A percentile compares a stretch with the other conserved stretches of the same genome.
phyloP scores from a whole-genome alignment of 2,888 invertebrate genomes.

The Dorcus hopei region DNA sequence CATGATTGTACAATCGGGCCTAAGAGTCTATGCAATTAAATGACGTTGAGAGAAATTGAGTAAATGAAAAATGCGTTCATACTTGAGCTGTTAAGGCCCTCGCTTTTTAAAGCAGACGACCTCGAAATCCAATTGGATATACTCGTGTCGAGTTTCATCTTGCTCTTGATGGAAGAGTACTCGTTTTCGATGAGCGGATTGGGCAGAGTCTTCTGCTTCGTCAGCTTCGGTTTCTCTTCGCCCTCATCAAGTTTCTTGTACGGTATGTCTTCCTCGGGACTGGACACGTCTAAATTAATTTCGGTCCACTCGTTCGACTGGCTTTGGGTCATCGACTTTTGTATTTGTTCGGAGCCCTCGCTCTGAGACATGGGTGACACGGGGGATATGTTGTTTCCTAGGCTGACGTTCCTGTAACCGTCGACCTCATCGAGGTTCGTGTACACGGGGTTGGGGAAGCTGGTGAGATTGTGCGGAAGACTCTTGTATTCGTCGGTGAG shows the following conservation, averaged over 20 bases:
- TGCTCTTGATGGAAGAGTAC: slow-evolving; percentile 31
- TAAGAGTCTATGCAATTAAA: no score
- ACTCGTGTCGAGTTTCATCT: slow-evolving; percentile 51
- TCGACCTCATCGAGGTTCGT: slow-evolving; percentile 35
- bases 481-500: slow-evolving; percentile 40
- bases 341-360: slow-evolving; percentile 29
- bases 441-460: slow-evolving; percentile 28
- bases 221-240: slow-evolving; percentile 44
- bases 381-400: slow-evolving; percentile 33
- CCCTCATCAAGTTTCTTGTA: slow-evolving; percentile 46
- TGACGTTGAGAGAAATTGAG: background rate
- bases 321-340: slow-evolving; percentile 35
- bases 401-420: slow-evolving; percentile 34
- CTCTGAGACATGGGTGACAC: slow-evolving; percentile 36
- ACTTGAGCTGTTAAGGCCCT: slow-evolving; percentile 23
- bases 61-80: background rate
- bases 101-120: slow-evolving; percentile 50
- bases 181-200: slow-evolving; percentile 46
- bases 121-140: slow-evolving; percentile 57
- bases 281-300: slow-evolving; percentile 67
- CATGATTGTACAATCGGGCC: no score
- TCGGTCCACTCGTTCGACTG: slow-evolving; percentile 68
- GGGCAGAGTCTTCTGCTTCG: slow-evolving; percentile 53
- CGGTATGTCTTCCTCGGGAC: slow-evolving; percentile 60
- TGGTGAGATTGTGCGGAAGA: slow-evolving; percentile 33